Evolutionary conservation across 2,797 vertebrate species (phyloP).

Genomic region (Triplophysa yarkandensis): DNA sequence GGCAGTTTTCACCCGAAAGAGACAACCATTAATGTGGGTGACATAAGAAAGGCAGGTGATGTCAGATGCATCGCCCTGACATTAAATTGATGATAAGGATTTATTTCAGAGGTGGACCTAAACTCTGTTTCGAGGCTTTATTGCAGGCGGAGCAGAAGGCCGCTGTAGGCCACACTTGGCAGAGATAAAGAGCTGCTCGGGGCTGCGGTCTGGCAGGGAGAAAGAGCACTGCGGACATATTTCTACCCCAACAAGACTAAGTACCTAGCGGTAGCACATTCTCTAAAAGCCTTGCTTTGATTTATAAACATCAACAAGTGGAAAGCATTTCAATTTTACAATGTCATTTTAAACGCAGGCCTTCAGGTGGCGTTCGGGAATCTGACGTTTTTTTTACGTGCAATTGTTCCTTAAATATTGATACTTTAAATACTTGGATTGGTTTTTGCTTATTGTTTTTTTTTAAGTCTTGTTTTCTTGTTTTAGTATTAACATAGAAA

Average conservation of each 20-base stretch:
- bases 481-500: no score
- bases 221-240: slow-evolving; percentile 34
- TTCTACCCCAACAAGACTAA: slow-evolving; percentile 37
- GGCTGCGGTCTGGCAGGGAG: slow-evolving; percentile 26
- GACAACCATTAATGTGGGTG: slow-evolving; percentile 48
- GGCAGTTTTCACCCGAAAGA: slow-evolving; percentile 52
- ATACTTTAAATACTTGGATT: no score
- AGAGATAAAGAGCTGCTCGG: slow-evolving; percentile 28
- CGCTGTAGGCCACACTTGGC: slow-evolving; percentile 15
- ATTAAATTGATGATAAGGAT: slow-evolving; percentile 42
- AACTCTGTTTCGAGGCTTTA: slow-evolving; percentile 44
- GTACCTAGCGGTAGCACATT: slow-evolving; percentile 18
- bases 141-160: slow-evolving; percentile 32
- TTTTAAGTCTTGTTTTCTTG: no score
- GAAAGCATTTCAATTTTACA: slow-evolving; percentile 37
- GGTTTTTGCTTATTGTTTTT: no score
- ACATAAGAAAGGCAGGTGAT: slow-evolving; percentile 38
- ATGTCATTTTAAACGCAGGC: slow-evolving; percentile 18
- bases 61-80: slow-evolving; percentile 34
- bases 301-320: slow-evolving; percentile 33
- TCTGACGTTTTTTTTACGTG: not conserved
- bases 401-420: not conserved
- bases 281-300: slow-evolving; percentile 23
- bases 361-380: slow-evolving; percentile 8
- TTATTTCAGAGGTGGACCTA: slow-evolving; percentile 45